Base-by-base conservation (phyloP, 2,113 vertebrate species). In the Microtus richardsoni region DNA sequence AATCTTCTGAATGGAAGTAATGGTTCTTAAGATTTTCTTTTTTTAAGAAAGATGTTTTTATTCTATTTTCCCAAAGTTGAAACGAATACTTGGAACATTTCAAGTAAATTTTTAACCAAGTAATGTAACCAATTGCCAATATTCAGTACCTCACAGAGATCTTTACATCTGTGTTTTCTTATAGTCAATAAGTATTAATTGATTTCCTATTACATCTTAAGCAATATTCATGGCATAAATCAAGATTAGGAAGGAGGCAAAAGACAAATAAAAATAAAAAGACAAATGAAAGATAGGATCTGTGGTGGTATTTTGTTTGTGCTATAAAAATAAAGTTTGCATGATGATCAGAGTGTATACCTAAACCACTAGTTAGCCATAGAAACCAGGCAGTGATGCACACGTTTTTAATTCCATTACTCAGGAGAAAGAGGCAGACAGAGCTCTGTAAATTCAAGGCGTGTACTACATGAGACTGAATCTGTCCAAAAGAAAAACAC, bases 1-100 rank as follows among this genome's bases (percentile, higher is more conserved):
- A 79, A 96, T 94, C 71, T 52, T 84, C 41, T 93, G 12, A 91
- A 39, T 39, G 8, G 22, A 80, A 95, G 14, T 24, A 30, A 74
- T 49, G 68, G 47, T 79, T 75, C 49, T 44, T 68, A 21, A 26
- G 4, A 33, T 12, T 21, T 87, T 82, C 44, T 21, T 30, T 66
- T 16, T n/a, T 60, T 8, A 1, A 0, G 41, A 54, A 44, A 75
- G 0, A 28, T 16, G 9, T 58, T 66, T 96, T 77, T 80, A 8
- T 93, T 33, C 75, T 33, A 39, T 36, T 78, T 88, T 49, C 74
- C 70, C 54, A 88, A 91, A 94, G 26, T 68, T 0, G 0, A 88
- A 92, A 82, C 11, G 30, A 68, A 58, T 28, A 28, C 14, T 4
- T 47, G 22, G 52, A 49, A 93, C 3, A 85, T 24, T 41, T 86